phyloP scores from a whole-genome alignment of 2,113 vertebrate species.

The Tragelaphus scriptus region DNA sequence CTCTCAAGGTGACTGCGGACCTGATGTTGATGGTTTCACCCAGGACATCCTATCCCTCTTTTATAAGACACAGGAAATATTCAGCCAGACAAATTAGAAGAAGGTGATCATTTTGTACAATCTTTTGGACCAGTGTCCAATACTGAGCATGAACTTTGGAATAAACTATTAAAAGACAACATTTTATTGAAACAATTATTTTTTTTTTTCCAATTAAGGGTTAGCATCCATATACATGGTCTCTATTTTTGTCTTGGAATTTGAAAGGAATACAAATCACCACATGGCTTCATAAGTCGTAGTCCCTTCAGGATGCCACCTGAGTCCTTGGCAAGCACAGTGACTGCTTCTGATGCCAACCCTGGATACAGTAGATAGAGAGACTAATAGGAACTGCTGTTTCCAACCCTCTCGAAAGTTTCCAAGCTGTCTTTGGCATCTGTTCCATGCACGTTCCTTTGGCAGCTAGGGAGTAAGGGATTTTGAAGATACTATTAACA shows the following conservation, averaged over 20 bases:
- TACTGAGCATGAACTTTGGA: background rate
- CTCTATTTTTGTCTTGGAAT: conserved; percentile 13
- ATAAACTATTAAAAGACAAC: background rate
- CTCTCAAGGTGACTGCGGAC: rapidly evolving
- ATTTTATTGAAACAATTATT: background rate
- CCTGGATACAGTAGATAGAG: background rate
- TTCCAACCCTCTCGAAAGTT: conserved; percentile 48
- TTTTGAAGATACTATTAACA: conserved; percentile 61
- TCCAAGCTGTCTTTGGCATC: conserved; percentile 66
- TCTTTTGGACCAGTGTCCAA: background rate
- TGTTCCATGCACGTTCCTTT: conserved; percentile 20
- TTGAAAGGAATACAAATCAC: background rate
- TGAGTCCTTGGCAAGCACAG: conserved; percentile 55
- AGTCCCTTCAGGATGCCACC: conserved; percentile 38
- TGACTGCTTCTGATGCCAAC: background rate
- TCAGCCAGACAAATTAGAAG: background rate
- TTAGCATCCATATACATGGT: background rate
- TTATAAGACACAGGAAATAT: background rate
- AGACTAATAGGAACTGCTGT: conserved; percentile 25
- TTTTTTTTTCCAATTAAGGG: background rate
- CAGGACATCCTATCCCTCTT: background rate
- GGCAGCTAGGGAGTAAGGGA: conserved; percentile 41
- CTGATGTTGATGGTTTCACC: background rate
- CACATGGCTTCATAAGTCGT: background rate
- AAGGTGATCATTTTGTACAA: background rate